These are phyloP conservation scores for Drosophila anceps DNA, from an alignment of 2,888 invertebrate genomes.

Conservation along the genomic window DNA sequence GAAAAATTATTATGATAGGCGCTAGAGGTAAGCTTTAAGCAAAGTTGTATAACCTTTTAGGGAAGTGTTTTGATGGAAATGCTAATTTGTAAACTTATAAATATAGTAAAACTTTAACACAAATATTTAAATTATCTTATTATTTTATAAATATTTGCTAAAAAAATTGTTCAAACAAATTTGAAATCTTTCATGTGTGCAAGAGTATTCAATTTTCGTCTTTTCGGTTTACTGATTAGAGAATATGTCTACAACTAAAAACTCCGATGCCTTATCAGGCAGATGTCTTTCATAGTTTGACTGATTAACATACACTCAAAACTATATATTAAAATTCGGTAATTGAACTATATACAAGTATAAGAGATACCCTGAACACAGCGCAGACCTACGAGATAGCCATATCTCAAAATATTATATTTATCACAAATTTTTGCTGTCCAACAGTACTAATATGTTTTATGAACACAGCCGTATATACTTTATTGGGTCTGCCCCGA, in stretches of 20 bases:
- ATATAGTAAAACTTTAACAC: not conserved
- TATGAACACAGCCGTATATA: too few relatives aligned
- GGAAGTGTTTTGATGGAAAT: not conserved
- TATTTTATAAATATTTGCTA: not conserved
- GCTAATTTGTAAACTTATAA: too few relatives aligned
- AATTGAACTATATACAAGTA: not conserved
- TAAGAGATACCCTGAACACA: not conserved
- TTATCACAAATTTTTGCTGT: too few relatives aligned
- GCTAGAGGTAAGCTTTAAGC: not conserved
- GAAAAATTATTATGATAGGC: not conserved
- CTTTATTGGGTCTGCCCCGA: too few relatives aligned
- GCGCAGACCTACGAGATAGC: not conserved
- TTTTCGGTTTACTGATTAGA: not conserved
- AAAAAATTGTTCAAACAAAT: not conserved
- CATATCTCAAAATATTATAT: too few relatives aligned
- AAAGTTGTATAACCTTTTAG: not conserved
- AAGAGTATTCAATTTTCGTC: not conserved
- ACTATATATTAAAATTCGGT: not conserved
- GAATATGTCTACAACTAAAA: not conserved
- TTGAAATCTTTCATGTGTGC: not conserved
- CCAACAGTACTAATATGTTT: too few relatives aligned
- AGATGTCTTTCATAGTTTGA: slow-evolving; percentile 1
- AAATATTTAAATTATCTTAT: not conserved
- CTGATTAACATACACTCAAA: slow-evolving; percentile 1
- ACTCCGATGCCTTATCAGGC: not conserved